phyloP scores from a whole-genome alignment of 1,140 invertebrate genomes.

The Goniozus legneri region DNA sequence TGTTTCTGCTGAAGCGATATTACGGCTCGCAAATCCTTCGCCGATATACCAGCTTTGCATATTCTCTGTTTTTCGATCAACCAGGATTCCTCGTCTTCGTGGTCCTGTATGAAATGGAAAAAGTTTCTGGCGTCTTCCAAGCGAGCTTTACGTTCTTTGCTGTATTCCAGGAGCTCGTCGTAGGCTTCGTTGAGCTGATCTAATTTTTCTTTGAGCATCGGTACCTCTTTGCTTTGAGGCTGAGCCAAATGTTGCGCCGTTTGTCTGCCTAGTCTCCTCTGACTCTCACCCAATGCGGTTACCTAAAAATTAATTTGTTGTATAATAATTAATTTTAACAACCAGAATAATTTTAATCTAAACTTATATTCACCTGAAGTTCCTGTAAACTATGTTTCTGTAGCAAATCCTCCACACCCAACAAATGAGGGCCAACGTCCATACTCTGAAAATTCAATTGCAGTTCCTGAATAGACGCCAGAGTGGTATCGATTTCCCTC shows the following conservation, averaged over 20 bases:
- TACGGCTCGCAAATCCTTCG: constrained; percentile 88
- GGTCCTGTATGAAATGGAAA: constrained; percentile 93
- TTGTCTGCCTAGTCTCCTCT: constrained; percentile 73
- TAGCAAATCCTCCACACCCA: constrained; percentile 89
- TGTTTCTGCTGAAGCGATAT: constrained; percentile 91
- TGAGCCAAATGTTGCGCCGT: constrained; percentile 55
- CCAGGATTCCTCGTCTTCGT: constrained; percentile 92
- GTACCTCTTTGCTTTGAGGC: constrained; percentile 60
- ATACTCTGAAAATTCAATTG: constrained; percentile 79
- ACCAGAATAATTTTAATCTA: too few relatives aligned
- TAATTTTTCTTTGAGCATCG: constrained; percentile 66
- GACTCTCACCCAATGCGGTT: constrained; percentile 80
- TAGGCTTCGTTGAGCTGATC: constrained; percentile 70
- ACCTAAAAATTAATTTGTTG: too few relatives aligned
- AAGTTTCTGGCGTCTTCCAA: constrained; percentile 90
- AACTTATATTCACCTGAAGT: constrained; percentile 83
- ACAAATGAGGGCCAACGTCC: constrained; percentile 86
- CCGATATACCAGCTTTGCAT: constrained; percentile 84
- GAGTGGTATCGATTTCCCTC: constrained; percentile 88
- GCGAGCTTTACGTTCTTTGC: constrained; percentile 72
- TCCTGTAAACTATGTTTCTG: constrained; percentile 92
- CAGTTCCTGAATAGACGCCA: constrained; percentile 76
- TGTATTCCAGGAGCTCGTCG: constrained; percentile 68
- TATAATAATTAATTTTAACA: too few relatives aligned
- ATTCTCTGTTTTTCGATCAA: constrained; percentile 89